Base-by-base conservation (phyloP, 2,113 vertebrate species). In the Gasterosteus aculeatus region DNA sequence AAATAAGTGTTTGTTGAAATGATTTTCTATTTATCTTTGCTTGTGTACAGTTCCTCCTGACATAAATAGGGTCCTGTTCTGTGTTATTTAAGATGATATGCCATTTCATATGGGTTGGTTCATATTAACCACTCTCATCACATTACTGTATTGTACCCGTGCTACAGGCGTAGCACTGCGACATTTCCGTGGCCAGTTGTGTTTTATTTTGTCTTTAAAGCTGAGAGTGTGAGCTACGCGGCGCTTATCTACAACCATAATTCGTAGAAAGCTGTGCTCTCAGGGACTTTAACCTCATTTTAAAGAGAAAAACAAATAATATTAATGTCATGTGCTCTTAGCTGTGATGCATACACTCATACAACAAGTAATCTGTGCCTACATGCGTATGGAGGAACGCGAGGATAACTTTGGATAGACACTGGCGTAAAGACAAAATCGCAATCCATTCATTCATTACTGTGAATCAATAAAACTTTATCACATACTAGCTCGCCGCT, bases 391-490 rank as follows among this genome's bases (percentile, higher is more conserved):
- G 51, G 39, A 80, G 66, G 41, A 72, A 77, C 62, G 61, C 80
- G 42, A 49, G 60, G 63, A 80, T 79, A 47, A 80, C 66, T 85
- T 75, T 75, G 85, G 89, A 82, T 82, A 86, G 68, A 88, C 82
- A 86, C 84, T 90, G 84, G 78, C 78, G 81, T 72, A 6, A 72
- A 76, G 67, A 75, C 59, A 74, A 82, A 85, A 87, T 89, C 84
- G 85, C 66, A 71, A 84, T 81, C 66, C 82, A 80, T 89, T 88
- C 87, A 89, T 90, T 86, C 75, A 88, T 88, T 91, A 95, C 93
- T 95, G 94, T 95, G 94, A 95, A 94, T 93, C 88, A 92, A 93
- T 93, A 93, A 94, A 91, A 87, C 80, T 83, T 79, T 83, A 89
- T 91, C 89, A 88, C 80, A 81, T 81, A 85, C 77, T 77, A 87